A percentile compares a stretch with the other conserved stretches of the same genome.
phyloP scores from a whole-genome alignment of 2,888 invertebrate genomes.

The Penaeus monodon region DNA sequence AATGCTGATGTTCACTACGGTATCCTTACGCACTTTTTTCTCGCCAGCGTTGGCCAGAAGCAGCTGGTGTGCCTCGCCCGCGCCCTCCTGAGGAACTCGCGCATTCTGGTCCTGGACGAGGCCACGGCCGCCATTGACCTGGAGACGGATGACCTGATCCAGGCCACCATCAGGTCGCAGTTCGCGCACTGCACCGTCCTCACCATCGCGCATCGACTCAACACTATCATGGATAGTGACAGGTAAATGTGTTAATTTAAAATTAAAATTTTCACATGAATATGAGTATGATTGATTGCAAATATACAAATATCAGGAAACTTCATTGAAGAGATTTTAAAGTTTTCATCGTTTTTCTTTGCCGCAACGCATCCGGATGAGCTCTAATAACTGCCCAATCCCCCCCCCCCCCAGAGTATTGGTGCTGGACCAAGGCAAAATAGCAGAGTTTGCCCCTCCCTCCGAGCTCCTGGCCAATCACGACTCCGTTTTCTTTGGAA shows the following conservation, averaged over 20 bases:
- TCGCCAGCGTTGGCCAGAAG: constrained; percentile 67
- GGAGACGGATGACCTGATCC: constrained; percentile 73
- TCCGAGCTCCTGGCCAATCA: constrained; percentile 78
- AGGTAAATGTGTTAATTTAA: constrained; percentile 33
- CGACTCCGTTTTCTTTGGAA: constrained; percentile 81
- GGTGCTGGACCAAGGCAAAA: constrained; percentile 83
- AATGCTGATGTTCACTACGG: no score
- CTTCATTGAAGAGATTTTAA: no score
- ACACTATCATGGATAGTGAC: constrained; percentile 92
- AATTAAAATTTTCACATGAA: no score
- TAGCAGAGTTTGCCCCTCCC: constrained; percentile 85
- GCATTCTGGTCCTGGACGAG: constrained; percentile 73
- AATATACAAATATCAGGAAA: no score
- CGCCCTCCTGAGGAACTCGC: constrained; percentile 68
- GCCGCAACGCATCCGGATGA: no score
- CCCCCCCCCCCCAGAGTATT: constrained; percentile 75
- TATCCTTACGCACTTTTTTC: no score
- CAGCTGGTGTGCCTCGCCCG: constrained; percentile 69
- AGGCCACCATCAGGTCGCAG: constrained; percentile 86
- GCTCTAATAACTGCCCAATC: no score
- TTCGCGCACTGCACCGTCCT: constrained; percentile 89
- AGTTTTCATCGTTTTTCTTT: no score
- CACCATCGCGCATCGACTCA: constrained; percentile 92
- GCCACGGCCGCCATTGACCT: constrained; percentile 74
- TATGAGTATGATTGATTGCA: neutral